A percentile compares a stretch with the other conserved stretches of the same genome.
phyloP scores from a whole-genome alignment of 2,888 invertebrate genomes.

The Conus canariensis region DNA sequence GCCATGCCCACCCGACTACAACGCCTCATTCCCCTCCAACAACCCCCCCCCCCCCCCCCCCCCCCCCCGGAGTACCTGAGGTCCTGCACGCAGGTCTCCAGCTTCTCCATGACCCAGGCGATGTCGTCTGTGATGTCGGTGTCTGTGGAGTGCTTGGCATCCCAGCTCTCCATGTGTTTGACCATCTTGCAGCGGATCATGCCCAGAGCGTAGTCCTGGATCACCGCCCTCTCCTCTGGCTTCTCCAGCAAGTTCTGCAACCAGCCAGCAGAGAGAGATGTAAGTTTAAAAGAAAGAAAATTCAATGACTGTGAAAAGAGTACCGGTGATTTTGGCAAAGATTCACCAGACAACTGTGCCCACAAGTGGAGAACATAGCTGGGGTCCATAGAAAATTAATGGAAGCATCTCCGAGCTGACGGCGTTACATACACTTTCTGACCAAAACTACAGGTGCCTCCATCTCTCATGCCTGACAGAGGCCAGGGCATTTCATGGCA shows the following conservation, averaged over 20 bases:
- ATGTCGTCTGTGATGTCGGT: conserved; percentile 97
- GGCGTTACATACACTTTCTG: no score
- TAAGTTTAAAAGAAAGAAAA: background rate
- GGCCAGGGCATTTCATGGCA: no score
- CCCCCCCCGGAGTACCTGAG: conserved; percentile 82
- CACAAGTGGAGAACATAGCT: no score
- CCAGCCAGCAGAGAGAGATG: background rate
- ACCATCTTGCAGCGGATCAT: conserved; percentile 87
- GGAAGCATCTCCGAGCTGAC: no score
- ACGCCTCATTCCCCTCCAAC: no score
- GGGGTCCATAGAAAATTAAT: no score
- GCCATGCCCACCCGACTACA: no score
- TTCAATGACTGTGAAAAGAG: background rate
- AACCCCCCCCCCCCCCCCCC: no score
- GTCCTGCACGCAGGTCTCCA: conserved; percentile 95
- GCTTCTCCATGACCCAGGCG: conserved; percentile 93
- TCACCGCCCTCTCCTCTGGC: conserved; percentile 92
- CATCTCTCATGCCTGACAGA: no score
- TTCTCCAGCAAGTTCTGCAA: conserved; percentile 94
- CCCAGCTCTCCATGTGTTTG: conserved; percentile 77
- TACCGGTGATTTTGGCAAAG: no score
- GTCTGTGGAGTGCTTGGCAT: conserved; percentile 96
- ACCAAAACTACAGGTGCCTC: no score
- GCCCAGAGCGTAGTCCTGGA: conserved; percentile 98
- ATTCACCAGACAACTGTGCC: no score